Conservation (phyloP, 2,888 invertebrate species). For the Euproctis similis region DNA sequence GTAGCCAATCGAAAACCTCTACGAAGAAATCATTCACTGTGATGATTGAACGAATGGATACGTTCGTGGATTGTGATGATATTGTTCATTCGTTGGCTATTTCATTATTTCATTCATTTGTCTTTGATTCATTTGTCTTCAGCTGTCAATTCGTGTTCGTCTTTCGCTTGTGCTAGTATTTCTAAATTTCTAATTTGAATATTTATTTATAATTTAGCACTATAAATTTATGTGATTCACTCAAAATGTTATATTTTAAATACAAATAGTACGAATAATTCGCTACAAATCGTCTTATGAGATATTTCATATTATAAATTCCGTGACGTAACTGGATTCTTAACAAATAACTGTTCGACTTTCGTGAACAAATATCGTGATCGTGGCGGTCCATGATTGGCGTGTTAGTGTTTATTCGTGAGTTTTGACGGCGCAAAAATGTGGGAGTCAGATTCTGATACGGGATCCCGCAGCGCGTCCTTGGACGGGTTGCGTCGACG, state of each 20-base stretch:
- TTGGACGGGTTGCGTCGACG: constrained; percentile 69
- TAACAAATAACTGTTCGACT: constrained; percentile 42
- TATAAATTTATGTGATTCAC: constrained; percentile 21
- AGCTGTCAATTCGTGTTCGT: constrained; percentile 30
- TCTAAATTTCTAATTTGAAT: too few relatives aligned
- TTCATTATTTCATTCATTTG: background rate
- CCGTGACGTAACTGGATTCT: constrained; percentile 66
- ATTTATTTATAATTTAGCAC: constrained; percentile 12
- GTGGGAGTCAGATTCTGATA: constrained; percentile 69
- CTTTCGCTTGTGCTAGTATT: constrained; percentile 17
- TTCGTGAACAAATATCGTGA: constrained; percentile 47
- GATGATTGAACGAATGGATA: too few relatives aligned
- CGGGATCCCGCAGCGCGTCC: constrained; percentile 59
- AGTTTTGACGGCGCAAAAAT: constrained; percentile 44
- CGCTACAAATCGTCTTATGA: constrained; percentile 6
- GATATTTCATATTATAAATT: constrained; percentile 14
- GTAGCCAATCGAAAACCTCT: too few relatives aligned
- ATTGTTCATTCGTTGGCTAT: background rate
- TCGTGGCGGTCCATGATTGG: constrained; percentile 49
- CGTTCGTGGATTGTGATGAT: too few relatives aligned
- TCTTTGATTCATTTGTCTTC: constrained; percentile 13
- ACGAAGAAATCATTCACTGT: too few relatives aligned
- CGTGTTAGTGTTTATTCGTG: constrained; percentile 34
- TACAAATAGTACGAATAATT: constrained; percentile 5
- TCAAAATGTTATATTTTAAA: constrained; percentile 5